These are phyloP conservation scores for Actinernus sp. DNA, from an alignment of 92 coral and sea anemone species.

Conservation along the genomic window DNA sequence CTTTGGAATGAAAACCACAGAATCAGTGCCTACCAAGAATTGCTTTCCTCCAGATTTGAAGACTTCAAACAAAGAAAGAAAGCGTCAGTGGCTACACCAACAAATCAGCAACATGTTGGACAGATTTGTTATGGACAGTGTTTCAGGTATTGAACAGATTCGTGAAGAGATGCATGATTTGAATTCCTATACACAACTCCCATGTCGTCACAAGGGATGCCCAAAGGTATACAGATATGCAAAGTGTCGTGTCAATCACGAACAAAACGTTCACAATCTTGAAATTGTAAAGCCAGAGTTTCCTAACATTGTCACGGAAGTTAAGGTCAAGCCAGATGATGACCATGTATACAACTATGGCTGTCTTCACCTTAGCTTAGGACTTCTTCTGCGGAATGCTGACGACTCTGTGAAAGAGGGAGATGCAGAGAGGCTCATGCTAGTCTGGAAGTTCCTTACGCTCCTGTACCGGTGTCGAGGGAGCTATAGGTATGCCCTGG, in stretches of 20 bases:
- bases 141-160: constrained; percentile 6
- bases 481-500: constrained; percentile 43
- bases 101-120: constrained; percentile 39
- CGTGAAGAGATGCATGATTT: constrained; percentile 6
- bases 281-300: neutral
- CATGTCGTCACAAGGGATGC: constrained; percentile 16
- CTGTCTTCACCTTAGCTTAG: constrained; percentile 56
- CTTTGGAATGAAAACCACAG: constrained; percentile 33
- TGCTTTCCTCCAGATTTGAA: neutral
- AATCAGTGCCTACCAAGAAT: constrained; percentile 2
- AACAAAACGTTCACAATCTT: constrained; percentile 17
- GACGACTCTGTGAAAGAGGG: constrained; percentile 66
- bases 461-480: constrained; percentile 30
- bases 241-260: constrained; percentile 40
- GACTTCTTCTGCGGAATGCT: constrained; percentile 62
- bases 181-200: neutral
- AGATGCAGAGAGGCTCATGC: constrained; percentile 57
- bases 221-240: constrained; percentile 15
- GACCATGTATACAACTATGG: constrained; percentile 53
- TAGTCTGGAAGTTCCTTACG: constrained; percentile 69
- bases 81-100: constrained; percentile 42
- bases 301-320: neutral
- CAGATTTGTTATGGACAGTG: constrained; percentile 36
- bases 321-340: neutral
- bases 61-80: constrained; percentile 17